A percentile compares a stretch with the other conserved stretches of the same genome.
These are phyloP conservation scores for Tichodroma muraria DNA, from an alignment of 2,113 vertebrate species.

Conservation along the genomic window DNA sequence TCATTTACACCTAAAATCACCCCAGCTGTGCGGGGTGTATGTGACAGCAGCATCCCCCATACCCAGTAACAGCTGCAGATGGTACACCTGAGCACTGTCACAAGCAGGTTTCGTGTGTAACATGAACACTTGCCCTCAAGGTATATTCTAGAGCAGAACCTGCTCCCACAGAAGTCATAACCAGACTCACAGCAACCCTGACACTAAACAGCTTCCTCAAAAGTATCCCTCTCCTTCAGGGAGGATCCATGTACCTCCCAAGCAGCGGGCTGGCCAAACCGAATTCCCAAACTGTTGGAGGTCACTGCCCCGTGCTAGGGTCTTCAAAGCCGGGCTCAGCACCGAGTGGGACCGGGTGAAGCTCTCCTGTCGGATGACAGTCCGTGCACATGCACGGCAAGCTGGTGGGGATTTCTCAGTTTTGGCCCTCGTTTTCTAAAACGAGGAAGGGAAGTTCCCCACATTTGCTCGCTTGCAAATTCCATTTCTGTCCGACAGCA, in stretches of 20 bases:
- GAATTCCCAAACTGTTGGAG: rapidly evolving
- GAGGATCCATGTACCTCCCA: not conserved
- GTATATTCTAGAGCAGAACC: not conserved
- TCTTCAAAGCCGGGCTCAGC: not conserved
- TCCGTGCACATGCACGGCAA: rapidly evolving
- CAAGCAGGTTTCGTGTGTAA: not conserved
- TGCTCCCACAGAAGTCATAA: not conserved
- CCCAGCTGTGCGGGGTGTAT: not conserved
- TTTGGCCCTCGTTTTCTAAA: not conserved
- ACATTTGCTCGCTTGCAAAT: not conserved
- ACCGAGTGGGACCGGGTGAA: not conserved
- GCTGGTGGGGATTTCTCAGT: not conserved
- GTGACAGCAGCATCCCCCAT: not conserved
- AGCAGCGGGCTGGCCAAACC: not conserved
- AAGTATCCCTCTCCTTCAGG: not conserved
- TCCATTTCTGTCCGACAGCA: not conserved
- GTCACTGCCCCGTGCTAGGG: not conserved
- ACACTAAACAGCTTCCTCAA: not conserved
- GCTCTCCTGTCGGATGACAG: not conserved
- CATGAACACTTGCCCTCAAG: not conserved
- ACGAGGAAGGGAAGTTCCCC: not conserved
- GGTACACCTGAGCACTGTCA: rapidly evolving
- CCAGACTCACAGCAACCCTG: not conserved
- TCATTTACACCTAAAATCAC: not conserved
- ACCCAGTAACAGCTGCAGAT: rapidly evolving